Evolutionary conservation across 2,113 vertebrate genomes (phyloP), one percentile per base, ranked within the genome.

Genomic region (Cebidichthys violaceus): DNA sequence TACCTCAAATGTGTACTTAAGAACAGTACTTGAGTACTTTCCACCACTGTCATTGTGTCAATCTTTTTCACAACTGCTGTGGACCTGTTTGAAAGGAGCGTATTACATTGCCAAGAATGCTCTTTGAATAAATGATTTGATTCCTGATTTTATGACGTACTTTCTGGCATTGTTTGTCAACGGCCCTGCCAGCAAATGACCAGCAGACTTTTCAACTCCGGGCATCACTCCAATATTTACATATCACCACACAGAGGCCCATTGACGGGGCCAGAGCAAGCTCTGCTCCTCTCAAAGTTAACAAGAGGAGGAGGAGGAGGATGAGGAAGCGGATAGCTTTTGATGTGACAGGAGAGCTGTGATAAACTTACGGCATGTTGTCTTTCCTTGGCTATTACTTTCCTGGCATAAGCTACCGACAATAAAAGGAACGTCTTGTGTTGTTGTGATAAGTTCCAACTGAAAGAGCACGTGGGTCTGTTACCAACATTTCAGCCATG

Each of bases 401-500:
- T 88, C 67, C 77, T 70, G 76, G 70, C 61, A 70, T 6, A 52
- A 24, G 1, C 14, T 50, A 55, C 0, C 67, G 54, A 82, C n/a
- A 62, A 39, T 64, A 67, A 54, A 4, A 75, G 69, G 37, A 62
- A 73, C 33, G 27, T 77, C 8, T 6, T 18, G 27, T 10, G 45
- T 13, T 80, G 22, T 73, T 75, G 41, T 79, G 70, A 74, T 70
- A 41, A 64, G 18, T 60, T 52, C 11, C 8, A 43, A 60, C 47
- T 52, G 59, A 50, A 75, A 55, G 39, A 13, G 14, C 31, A 15
- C 10, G 9, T 37, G 55, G 50, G 29, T 62, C 59, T 55, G 1
- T 79, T 82, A 39, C 67, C 66, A 87, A 81, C 33, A 77, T 62
- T 85, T 86, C 35, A 68, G n/a, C 11, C 60, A 57, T 70, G 55